Evolutionary conservation across 2,113 vertebrate genomes (phyloP), one percentile per base, ranked within the genome.

Genomic region (Muntiacus muntjak): DNA sequence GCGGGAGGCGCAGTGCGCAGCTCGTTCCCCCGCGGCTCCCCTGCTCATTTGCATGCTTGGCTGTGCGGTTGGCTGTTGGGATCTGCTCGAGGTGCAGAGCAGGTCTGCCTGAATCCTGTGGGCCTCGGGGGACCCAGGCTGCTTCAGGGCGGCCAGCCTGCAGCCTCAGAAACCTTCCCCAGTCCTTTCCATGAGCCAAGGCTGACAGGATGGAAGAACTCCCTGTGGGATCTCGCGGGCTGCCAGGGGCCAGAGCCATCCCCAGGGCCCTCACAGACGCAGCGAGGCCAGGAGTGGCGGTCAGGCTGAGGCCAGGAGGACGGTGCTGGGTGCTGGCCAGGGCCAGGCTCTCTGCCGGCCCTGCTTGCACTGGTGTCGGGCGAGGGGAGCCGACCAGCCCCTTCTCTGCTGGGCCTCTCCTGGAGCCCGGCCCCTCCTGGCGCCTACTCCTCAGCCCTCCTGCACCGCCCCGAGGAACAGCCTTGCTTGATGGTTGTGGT

Each of bases 191-290:
- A 13, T 10, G 45, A 40, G n/a, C 85, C 14, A 7, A 7, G 47
- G n/a, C 9, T 26, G 58, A 4, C 57, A 36, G 40, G 30, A 1
- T 55, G 52, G 43, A 25, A 5, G 45, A 40, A 17, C 14, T 15
- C 16, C 62, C 2, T 6, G 3, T 11, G 6, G 81, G 33, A 9
- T 26, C 64, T 43, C 2, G 0, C 2, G 2, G 87, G 28, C 30
- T 17, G 17, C 47, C 14, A 2, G 64, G 85, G 50, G 9, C 43
- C 47, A 6, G 88, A 62, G 85, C 14, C 12, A 3, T 62, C 78
- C 0, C 0, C 1, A 2, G 2, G n/a, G 45, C n/a, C 26, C 52
- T 17, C 1, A 7, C 12, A 23, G 67, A 12, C 0, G 2, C 11
- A 1, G 52, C 8, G 16, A 33, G 19, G n/a, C 33, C 0, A 4